Percentiles rank a stretch among this genome's conserved stretches.
phyloP scores from a whole-genome alignment of 2,888 invertebrate genomes.

The Oligia strigilis region DNA sequence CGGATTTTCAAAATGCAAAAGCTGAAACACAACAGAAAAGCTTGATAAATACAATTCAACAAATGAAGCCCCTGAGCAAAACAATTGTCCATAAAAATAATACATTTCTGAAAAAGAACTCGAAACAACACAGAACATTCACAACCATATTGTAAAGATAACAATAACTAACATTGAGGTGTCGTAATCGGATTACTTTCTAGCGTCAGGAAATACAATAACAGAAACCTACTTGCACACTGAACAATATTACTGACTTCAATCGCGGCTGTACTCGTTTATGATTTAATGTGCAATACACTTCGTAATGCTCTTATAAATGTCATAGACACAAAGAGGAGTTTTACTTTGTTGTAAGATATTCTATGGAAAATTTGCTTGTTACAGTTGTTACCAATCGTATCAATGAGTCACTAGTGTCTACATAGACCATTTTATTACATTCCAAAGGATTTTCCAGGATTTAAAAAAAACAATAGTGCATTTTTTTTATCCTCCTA shows the following conservation, averaged over 20 bases:
- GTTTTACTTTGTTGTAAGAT: conserved; percentile 52
- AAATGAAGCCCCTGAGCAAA: background rate
- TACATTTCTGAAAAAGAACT: background rate
- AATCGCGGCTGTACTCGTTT: conserved; percentile 35
- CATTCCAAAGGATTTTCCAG: background rate
- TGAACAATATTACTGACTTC: conserved; percentile 46
- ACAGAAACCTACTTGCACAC: conserved; percentile 52
- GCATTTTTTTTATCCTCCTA: background rate
- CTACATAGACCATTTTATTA: background rate
- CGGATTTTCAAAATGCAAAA: background rate
- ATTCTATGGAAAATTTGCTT: conserved; percentile 42
- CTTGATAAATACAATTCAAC: background rate
- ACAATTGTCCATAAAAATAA: background rate
- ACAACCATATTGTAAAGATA: conserved; percentile 25
- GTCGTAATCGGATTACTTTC: conserved; percentile 55
- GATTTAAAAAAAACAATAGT: background rate
- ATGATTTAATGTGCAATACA: conserved; percentile 47
- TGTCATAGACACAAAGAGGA: conserved; percentile 43
- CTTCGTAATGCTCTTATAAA: conserved; percentile 55
- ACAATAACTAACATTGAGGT: conserved; percentile 32
- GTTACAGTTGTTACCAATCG: conserved; percentile 1
- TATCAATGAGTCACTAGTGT: conserved; percentile 25
- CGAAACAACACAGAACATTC: conserved; percentile 10
- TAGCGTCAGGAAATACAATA: conserved; percentile 53
- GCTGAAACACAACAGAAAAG: background rate